Evolutionary conservation across 2,888 invertebrate species (phyloP).

Genomic region (Rhamnusium bicolor): DNA sequence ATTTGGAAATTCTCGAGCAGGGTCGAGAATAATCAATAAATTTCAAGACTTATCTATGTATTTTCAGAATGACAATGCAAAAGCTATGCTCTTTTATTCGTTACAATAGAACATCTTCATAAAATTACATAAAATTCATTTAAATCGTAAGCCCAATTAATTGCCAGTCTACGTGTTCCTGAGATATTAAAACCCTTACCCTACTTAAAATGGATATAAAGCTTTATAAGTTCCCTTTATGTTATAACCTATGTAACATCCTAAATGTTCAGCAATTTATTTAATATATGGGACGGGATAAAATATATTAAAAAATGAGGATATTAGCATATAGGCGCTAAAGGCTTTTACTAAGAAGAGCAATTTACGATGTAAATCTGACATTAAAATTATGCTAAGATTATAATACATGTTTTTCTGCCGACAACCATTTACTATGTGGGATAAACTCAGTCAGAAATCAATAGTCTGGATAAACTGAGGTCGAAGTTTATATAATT

Average conservation of each 20-base stretch:
- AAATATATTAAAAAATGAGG: constrained; percentile 7
- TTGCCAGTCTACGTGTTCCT: not conserved
- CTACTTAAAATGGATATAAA: constrained; percentile 1
- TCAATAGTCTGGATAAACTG: not conserved
- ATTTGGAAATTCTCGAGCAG: too few species aligned
- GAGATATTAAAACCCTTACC: not conserved
- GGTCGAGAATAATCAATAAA: too few species aligned
- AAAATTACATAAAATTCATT: too few species aligned
- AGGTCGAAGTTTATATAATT: too few species aligned
- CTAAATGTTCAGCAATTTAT: constrained; percentile 2
- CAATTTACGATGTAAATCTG: constrained; percentile 26
- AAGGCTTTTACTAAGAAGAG: constrained; percentile 5
- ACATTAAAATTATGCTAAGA: constrained; percentile 20
- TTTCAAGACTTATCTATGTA: too few species aligned
- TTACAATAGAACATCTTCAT: too few species aligned
- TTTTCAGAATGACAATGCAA: too few species aligned
- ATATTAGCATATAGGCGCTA: constrained; percentile 21
- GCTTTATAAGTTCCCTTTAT: constrained; percentile 3
- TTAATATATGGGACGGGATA: not conserved
- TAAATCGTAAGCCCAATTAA: constrained; percentile 19
- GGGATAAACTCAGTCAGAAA: constrained; percentile 6
- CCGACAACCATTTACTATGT: constrained; percentile 9
- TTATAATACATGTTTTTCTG: constrained; percentile 5
- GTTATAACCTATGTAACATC: not conserved
- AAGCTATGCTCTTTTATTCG: too few species aligned